Conservation (phyloP, 2,888 invertebrate species). For the Papilio gigon region DNA sequence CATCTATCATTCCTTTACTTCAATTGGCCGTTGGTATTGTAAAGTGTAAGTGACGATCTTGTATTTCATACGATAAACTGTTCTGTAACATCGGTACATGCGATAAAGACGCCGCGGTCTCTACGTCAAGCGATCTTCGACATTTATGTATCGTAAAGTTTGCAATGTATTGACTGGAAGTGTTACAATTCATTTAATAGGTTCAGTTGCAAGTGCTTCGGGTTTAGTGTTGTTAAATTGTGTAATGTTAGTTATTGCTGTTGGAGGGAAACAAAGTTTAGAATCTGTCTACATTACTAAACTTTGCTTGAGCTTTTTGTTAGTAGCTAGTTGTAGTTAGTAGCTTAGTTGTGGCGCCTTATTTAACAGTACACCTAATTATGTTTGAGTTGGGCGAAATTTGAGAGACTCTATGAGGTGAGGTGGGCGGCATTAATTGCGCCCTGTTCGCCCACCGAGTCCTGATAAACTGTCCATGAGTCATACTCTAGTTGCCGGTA, state of each 20-base stretch:
- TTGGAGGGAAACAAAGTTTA: slow-evolving; percentile 2
- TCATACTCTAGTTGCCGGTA: slow-evolving; percentile 44
- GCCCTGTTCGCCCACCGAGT: slow-evolving; percentile 49
- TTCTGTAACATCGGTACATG: slow-evolving; percentile 25
- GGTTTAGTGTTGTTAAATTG: slow-evolving; percentile 10
- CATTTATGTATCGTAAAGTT: slow-evolving; percentile 34
- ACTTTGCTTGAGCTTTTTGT: neutral
- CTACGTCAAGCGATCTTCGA: slow-evolving; percentile 25
- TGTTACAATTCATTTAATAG: slow-evolving; percentile 5
- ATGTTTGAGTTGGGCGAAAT: slow-evolving; percentile 52
- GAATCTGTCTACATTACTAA: neutral
- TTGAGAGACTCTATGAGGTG: slow-evolving; percentile 52
- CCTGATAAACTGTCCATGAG: slow-evolving; percentile 48
- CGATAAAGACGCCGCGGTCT: slow-evolving; percentile 13
- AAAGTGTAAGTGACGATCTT: slow-evolving; percentile 52
- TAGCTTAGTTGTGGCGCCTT: neutral
- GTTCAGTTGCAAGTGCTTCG: slow-evolving; percentile 10
- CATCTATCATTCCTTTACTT: too few species aligned
- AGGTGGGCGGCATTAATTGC: slow-evolving; percentile 50
- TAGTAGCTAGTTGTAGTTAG: neutral
- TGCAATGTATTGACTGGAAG: slow-evolving; percentile 7
- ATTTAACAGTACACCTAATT: slow-evolving; percentile 16
- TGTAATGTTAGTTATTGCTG: slow-evolving; percentile 20
- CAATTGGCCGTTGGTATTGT: too few species aligned
- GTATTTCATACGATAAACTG: slow-evolving; percentile 22